Conservation (phyloP, 2,888 invertebrate species). For the Thecocarcelia acutangulata region DNA sequence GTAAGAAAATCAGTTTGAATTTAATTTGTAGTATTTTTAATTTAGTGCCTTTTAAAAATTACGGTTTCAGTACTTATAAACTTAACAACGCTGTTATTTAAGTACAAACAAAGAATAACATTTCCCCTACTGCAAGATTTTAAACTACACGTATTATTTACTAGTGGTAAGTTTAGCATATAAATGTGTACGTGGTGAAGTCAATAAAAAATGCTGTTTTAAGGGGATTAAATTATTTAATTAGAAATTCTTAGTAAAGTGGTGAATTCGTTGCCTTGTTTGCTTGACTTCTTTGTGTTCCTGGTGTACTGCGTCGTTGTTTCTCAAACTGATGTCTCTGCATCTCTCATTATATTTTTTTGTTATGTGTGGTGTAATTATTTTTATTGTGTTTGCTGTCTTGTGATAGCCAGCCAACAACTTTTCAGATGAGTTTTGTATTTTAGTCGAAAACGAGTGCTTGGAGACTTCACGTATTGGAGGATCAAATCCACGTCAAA, state of each 20-base stretch:
- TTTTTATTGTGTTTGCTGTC: constrained; percentile 49
- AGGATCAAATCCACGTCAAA: constrained; percentile 80
- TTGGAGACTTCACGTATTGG: constrained; percentile 81
- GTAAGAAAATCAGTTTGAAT: too few relatives aligned
- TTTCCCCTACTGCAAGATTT: constrained; percentile 18
- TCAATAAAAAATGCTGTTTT: constrained; percentile 19
- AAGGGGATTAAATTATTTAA: constrained; percentile 44
- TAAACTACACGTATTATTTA: neutral
- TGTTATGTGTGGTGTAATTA: constrained; percentile 45
- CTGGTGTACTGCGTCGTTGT: constrained; percentile 27
- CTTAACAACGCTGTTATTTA: neutral
- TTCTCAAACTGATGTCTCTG: constrained; percentile 45
- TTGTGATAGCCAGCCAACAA: constrained; percentile 62
- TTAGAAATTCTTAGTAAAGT: constrained; percentile 43
- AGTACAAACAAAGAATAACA: neutral
- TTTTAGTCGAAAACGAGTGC: constrained; percentile 76
- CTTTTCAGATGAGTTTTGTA: constrained; percentile 69
- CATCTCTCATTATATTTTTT: constrained; percentile 18
- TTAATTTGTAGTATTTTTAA: too few relatives aligned
- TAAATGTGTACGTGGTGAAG: neutral
- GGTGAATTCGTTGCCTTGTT: constrained; percentile 40
- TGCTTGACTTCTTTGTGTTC: constrained; percentile 56
- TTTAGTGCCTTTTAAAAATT: neutral
- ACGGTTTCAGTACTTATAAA: neutral
- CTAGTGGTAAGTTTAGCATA: neutral